Percentiles rank a stretch among this genome's conserved stretches.
Conservation (phyloP, 2,113 vertebrate genomes). For the Bubo scandiacus region DNA sequence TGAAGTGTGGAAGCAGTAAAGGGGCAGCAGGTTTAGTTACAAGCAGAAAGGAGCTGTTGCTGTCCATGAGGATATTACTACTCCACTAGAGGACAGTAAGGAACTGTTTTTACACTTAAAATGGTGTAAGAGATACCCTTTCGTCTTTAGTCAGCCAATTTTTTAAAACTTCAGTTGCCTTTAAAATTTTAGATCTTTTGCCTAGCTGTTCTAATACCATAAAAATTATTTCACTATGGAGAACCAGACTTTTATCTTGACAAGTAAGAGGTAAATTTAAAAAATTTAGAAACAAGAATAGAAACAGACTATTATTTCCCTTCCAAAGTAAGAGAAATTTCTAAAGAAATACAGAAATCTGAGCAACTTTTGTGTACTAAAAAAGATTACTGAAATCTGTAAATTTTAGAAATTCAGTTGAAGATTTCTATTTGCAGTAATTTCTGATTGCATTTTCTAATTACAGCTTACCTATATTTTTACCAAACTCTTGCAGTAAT, state of each 20-base stretch:
- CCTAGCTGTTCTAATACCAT: background rate
- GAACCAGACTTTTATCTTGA: background rate
- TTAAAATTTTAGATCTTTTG: background rate
- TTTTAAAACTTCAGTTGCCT: background rate
- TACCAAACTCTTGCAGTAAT: background rate
- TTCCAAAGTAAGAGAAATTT: background rate
- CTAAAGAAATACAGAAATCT: background rate
- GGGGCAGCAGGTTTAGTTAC: background rate
- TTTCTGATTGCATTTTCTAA: background rate
- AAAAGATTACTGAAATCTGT: background rate
- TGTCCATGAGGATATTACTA: background rate
- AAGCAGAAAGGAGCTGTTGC: background rate
- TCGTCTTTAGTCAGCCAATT: background rate
- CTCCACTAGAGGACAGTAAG: constrained; percentile 52
- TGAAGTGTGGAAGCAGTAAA: background rate
- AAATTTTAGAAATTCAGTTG: background rate
- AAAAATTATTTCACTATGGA: background rate
- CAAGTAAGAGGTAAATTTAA: background rate
- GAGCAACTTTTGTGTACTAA: background rate
- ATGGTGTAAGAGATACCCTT: background rate
- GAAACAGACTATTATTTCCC: background rate
- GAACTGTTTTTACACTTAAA: background rate
- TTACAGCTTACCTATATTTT: background rate
- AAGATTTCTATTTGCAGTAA: background rate
- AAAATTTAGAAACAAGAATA: background rate